Evolutionary conservation across 2,888 invertebrate genomes (phyloP).

Genomic region (Quadriops clusia): DNA sequence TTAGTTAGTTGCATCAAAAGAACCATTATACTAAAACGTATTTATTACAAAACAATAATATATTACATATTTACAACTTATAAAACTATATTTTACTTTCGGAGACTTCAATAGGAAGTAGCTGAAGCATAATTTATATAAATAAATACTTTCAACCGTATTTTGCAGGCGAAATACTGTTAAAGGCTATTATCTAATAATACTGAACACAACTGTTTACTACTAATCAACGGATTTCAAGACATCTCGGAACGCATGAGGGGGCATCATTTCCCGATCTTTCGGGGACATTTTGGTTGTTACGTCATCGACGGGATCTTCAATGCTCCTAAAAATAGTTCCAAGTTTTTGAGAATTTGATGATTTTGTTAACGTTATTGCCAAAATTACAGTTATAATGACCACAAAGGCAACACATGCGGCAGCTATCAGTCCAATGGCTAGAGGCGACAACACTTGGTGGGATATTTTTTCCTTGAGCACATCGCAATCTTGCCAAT

Average conservation of each 20-base stretch:
- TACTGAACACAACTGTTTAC: too few species aligned
- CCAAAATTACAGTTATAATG: constrained; percentile 17
- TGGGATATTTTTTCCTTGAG: constrained; percentile 18
- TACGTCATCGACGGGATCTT: constrained; percentile 17
- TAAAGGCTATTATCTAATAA: constrained; percentile 1
- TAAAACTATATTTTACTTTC: too few species aligned
- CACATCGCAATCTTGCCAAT: constrained; percentile 43
- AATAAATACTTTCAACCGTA: constrained; percentile 6
- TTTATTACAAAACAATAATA: constrained; percentile 4
- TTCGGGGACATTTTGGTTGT: constrained; percentile 18
- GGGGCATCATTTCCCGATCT: constrained; percentile 22
- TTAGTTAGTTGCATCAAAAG: too few species aligned
- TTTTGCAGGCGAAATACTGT: not conserved
- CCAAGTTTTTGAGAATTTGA: constrained; percentile 9
- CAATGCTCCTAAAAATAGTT: constrained; percentile 9
- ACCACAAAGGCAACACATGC: constrained; percentile 26
- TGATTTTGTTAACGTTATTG: constrained; percentile 13
- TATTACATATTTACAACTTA: constrained; percentile 6
- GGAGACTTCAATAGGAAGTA: too few species aligned
- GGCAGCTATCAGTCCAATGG: constrained; percentile 26
- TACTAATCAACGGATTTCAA: constrained; percentile 20
- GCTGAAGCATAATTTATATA: too few species aligned
- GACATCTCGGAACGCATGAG: constrained; percentile 20
- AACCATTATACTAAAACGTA: constrained; percentile 7
- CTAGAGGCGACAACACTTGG: constrained; percentile 25